Conservation (phyloP, 2,797 vertebrate species). For the Eremophila alpestris region DNA sequence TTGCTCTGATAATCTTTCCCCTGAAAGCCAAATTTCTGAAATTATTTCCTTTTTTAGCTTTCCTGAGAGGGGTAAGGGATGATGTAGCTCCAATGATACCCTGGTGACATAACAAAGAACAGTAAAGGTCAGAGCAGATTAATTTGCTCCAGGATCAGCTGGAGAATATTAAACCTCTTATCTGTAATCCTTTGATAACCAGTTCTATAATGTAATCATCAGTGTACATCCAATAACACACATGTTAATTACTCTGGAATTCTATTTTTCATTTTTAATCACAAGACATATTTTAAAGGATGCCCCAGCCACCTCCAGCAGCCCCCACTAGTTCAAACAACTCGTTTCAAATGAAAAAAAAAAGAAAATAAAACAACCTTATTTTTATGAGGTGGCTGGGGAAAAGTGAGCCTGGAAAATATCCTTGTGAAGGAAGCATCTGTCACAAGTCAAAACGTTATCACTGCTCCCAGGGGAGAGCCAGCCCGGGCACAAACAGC, state of each 20-base stretch:
- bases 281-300: constrained; percentile 35
- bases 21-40: not conserved
- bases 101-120: constrained; percentile 72
- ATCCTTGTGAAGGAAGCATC: constrained; percentile 49
- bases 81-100: constrained; percentile 48
- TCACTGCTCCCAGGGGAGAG: not conserved
- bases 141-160: constrained; percentile 60
- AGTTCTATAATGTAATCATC: constrained; percentile 65
- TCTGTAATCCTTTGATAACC: constrained; percentile 62
- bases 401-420: constrained; percentile 56
- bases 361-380: not conserved
- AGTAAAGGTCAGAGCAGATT: constrained; percentile 66
- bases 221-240: constrained; percentile 58
- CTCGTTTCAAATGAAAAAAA: not conserved
- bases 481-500: not conserved
- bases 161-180: constrained; percentile 70
- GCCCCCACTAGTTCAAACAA: not conserved
- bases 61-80: not conserved
- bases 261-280: constrained; percentile 57
- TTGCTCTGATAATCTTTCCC: not conserved
- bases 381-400: constrained; percentile 26
- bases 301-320: not conserved
- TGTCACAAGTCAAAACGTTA: constrained; percentile 44
- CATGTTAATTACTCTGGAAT: constrained; percentile 60
- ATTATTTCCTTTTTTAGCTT: not conserved